A percentile compares a stretch with the other conserved stretches of the same genome.
Evolutionary conservation across 2,797 vertebrate species (phyloP).

Genomic region (Darevskia nairensis): DNA sequence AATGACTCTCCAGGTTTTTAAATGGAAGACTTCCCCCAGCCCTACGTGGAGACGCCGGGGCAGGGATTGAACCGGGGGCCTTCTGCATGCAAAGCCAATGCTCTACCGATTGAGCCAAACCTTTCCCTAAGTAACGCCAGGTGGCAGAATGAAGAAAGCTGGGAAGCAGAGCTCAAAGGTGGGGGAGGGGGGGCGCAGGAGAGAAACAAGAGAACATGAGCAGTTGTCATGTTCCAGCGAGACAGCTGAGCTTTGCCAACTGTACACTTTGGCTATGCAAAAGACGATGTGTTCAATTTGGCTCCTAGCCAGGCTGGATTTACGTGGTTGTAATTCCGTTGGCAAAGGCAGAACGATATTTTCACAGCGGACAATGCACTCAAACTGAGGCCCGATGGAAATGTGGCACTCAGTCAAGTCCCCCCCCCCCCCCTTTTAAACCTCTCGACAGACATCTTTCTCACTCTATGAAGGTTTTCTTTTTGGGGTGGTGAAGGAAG

Average conservation of each 20-base stretch:
- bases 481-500: neutral
- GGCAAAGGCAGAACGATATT: neutral
- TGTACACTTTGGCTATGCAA: neutral
- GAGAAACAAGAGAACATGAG: neutral
- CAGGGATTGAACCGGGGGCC: no score
- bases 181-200: neutral
- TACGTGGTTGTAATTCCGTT: neutral
- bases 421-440: neutral
- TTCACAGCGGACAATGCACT: conserved; percentile 37
- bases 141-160: neutral
- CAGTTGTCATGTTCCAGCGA: neutral
- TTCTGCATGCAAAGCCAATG: no score
- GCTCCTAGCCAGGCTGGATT: neutral
- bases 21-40: no score
- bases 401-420: conserved; percentile 8
- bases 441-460: neutral
- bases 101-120: no score
- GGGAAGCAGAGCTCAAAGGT: neutral
- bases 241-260: neutral
- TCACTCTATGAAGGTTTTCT: neutral
- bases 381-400: neutral
- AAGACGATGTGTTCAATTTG: conserved; percentile 7
- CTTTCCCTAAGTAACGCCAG: neutral
- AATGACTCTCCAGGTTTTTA: no score
- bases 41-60: no score